A percentile compares a stretch with the other conserved stretches of the same genome.
Conservation (phyloP, 30 jellyfish, hydroid and myxozoan genomes). For the Nemopilema nomurai region DNA sequence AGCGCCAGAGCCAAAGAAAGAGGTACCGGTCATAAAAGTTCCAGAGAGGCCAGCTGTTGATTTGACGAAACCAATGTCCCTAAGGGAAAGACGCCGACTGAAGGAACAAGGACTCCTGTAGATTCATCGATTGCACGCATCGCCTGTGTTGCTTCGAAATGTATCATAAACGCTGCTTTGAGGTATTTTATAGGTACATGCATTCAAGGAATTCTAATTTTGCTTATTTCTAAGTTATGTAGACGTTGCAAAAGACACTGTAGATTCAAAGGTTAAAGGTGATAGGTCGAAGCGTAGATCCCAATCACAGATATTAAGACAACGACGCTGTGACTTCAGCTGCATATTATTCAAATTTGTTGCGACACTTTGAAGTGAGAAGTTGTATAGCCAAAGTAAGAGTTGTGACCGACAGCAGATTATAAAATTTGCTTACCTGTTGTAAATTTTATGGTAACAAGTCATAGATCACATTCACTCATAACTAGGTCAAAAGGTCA, state of each 20-base stretch:
- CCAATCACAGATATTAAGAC: too few relatives aligned
- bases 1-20: constrained; percentile 38
- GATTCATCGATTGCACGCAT: not conserved
- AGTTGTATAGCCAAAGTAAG: not conserved
- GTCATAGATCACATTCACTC: too few relatives aligned
- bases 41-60: constrained; percentile 63
- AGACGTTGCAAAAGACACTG: not conserved
- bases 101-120: constrained; percentile 73
- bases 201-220: not conserved
- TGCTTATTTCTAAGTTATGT: not conserved
- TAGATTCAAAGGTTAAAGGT: not conserved
- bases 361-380: too few relatives aligned
- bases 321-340: too few relatives aligned
- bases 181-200: not conserved
- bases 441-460: too few relatives aligned
- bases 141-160: not conserved
- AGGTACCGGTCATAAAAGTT: constrained; percentile 22
- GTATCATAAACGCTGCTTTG: not conserved
- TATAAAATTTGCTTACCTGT: too few relatives aligned
- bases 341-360: too few relatives aligned
- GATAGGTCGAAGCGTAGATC: not conserved
- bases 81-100: constrained; percentile 62
- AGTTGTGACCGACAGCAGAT: not conserved
- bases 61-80: constrained; percentile 57
- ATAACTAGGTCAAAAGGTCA: not conserved